Percentiles rank a stretch among this genome's conserved stretches.
Conservation (phyloP, 2,888 invertebrate species). For the Mesoligia furuncula region DNA sequence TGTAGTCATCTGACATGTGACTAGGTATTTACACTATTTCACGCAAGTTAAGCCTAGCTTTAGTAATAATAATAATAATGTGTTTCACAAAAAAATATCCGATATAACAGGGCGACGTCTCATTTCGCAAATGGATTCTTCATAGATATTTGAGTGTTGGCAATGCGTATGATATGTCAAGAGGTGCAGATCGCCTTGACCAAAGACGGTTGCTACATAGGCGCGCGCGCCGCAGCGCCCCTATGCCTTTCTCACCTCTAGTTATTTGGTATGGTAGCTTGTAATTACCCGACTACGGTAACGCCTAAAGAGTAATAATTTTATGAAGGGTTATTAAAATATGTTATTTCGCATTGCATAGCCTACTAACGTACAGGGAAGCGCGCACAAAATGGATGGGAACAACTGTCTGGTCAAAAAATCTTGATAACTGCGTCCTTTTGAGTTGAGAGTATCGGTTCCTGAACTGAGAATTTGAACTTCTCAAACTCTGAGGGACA, state of each 20-base stretch:
- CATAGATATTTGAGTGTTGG: conserved; percentile 60
- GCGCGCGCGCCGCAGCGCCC: conserved; percentile 31
- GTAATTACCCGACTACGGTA: neutral
- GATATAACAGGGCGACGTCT: conserved; percentile 34
- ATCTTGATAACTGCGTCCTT: neutral
- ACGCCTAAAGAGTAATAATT: neutral
- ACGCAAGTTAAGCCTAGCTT: neutral
- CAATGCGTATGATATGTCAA: conserved; percentile 66
- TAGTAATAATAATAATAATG: conserved; percentile 22
- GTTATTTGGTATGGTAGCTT: conserved; percentile 19
- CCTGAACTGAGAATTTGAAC: neutral
- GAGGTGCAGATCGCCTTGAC: conserved; percentile 67
- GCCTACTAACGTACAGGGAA: too few relatives aligned
- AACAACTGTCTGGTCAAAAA: neutral
- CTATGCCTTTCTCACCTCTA: conserved; percentile 49
- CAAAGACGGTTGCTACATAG: conserved; percentile 59
- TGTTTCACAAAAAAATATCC: conserved; percentile 33
- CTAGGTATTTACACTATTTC: neutral
- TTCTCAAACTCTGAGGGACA: neutral
- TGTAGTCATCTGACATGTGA: neutral
- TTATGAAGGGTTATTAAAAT: neutral
- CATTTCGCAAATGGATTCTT: conserved; percentile 64
- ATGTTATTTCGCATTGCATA: neutral
- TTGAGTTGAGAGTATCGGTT: neutral
- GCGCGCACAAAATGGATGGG: neutral